A percentile compares a stretch with the other conserved stretches of the same genome.
Conservation (phyloP, 2,113 vertebrate genomes). For the Rhea pennata region DNA sequence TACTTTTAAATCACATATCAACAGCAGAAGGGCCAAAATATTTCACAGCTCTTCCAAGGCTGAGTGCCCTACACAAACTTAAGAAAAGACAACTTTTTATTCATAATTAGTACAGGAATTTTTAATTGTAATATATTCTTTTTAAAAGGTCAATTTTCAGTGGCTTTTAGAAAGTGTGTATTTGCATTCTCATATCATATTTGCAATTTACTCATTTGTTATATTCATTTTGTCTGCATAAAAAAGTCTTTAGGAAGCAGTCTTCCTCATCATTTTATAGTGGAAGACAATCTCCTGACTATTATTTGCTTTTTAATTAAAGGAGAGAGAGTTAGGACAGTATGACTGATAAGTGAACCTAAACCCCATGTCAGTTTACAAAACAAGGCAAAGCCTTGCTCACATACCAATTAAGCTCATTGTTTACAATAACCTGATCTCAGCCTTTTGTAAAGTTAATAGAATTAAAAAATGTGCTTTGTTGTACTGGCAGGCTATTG, state of each 20-base stretch:
- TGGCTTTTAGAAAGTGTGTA: background rate
- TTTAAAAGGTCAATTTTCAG: background rate
- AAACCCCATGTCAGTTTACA: conserved; percentile 43
- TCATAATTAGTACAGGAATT: background rate
- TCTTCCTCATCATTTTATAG: background rate
- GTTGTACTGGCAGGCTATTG: background rate
- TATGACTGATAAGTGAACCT: conserved; percentile 58
- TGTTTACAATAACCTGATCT: background rate
- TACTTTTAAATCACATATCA: background rate
- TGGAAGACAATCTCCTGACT: conserved; percentile 62
- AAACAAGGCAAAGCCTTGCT: conserved; percentile 29
- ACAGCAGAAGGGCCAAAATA: background rate
- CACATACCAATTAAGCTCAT: background rate
- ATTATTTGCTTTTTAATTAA: conserved; percentile 79
- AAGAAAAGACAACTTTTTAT: background rate
- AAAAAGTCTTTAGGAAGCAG: conserved; percentile 36
- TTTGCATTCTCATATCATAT: background rate
- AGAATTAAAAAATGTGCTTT: background rate
- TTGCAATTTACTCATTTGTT: conserved; percentile 42
- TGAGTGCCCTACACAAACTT: background rate
- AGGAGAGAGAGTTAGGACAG: conserved; percentile 54
- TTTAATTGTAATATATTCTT: conserved; percentile 23
- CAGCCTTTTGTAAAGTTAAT: background rate
- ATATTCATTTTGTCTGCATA: conserved; percentile 35
- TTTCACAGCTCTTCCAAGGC: background rate